These are phyloP conservation scores for Zingel zingel DNA, from an alignment of 2,113 vertebrate genomes.

Conservation along the genomic window DNA sequence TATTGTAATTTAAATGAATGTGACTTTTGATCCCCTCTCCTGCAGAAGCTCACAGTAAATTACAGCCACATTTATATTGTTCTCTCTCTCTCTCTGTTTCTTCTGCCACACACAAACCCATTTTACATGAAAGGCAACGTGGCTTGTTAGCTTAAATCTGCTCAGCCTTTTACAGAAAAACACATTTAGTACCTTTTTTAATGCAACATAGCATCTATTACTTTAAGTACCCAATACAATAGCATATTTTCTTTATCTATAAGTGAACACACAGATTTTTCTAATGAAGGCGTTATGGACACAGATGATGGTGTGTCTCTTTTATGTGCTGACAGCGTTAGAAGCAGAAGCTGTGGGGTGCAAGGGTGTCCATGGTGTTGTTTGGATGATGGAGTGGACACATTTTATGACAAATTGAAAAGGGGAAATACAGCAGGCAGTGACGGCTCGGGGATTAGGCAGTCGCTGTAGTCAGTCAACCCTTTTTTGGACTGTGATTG, in stretches of 20 bases:
- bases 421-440: slow-evolving; percentile 55
- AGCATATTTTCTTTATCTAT: background rate
- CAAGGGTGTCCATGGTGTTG: slow-evolving; percentile 38
- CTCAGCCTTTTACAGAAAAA: background rate
- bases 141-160: slow-evolving; percentile 12
- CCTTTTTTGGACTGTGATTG: slow-evolving; percentile 38
- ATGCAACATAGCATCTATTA: background rate
- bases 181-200: background rate
- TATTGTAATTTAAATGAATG: slow-evolving; percentile 78
- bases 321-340: slow-evolving; percentile 57
- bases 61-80: slow-evolving; percentile 53
- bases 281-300: slow-evolving; percentile 49
- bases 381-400: slow-evolving; percentile 68
- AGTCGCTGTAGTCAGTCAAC: slow-evolving; percentile 50
- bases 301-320: slow-evolving; percentile 54
- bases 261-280: background rate
- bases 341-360: slow-evolving; percentile 44
- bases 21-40: slow-evolving; percentile 42
- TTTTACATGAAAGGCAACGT: slow-evolving; percentile 31
- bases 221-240: background rate
- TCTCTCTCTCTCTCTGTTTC: slow-evolving; percentile 3
- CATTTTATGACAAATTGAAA: slow-evolving; percentile 73
- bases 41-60: slow-evolving; percentile 68
- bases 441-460: slow-evolving; percentile 58
- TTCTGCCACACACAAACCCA: background rate